phyloP scores from a whole-genome alignment of 2,113 vertebrate genomes.

The Crotalus helleri region DNA sequence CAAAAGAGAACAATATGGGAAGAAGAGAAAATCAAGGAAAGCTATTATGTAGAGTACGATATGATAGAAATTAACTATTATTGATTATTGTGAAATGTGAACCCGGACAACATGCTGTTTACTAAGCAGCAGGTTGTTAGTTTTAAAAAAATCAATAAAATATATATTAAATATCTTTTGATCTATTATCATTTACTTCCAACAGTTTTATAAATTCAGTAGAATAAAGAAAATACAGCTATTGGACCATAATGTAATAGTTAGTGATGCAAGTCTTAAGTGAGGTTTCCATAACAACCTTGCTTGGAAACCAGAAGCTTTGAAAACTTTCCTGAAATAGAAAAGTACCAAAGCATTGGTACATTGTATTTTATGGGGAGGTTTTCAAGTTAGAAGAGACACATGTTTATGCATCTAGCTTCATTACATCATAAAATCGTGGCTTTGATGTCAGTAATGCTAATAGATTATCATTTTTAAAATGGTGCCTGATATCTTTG shows the following conservation, averaged over 20 bases:
- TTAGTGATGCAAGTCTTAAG: conserved; percentile 52
- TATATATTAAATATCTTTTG: conserved; percentile 29
- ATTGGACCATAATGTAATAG: conserved; percentile 43
- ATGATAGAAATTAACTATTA: no score
- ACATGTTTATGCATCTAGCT: not conserved
- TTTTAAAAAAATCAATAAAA: no score
- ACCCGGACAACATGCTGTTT: no score
- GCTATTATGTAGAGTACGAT: no score
- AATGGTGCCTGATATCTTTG: conserved; percentile 8
- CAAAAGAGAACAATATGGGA: no score
- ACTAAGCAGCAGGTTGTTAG: no score
- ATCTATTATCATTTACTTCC: conserved; percentile 38
- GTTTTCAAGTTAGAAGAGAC: conserved; percentile 29
- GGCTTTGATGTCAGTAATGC: conserved; percentile 4
- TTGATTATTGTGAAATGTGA: no score
- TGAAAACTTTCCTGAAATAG: conserved; percentile 57
- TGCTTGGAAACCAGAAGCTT: conserved; percentile 48
- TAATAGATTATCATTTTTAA: conserved; percentile 8
- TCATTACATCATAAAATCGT: not conserved
- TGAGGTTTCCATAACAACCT: conserved; percentile 55
- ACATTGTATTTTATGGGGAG: conserved; percentile 41
- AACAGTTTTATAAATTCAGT: conserved; percentile 41
- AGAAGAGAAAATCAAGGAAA: no score
- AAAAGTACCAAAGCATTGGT: conserved; percentile 31
- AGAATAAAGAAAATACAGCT: conserved; percentile 41